Evolutionary conservation across 1,140 invertebrate species (phyloP).

Genomic region (Rhagoletis pomonella): DNA sequence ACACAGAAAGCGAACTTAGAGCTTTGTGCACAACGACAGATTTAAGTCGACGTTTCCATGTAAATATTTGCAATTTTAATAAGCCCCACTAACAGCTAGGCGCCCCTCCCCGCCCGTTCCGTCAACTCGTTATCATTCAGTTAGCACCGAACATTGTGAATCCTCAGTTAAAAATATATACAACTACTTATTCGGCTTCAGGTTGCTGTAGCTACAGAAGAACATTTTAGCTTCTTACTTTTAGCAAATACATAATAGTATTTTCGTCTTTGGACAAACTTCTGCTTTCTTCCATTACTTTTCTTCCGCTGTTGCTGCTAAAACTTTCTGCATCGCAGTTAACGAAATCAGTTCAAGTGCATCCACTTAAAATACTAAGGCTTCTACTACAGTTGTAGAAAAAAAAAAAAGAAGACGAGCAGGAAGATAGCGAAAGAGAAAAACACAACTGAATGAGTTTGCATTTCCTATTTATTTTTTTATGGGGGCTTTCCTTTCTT

Average conservation of each 20-base stretch:
- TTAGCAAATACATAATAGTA: slow-evolving; percentile 21
- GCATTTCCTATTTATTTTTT: not conserved
- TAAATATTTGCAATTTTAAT: slow-evolving; percentile 49
- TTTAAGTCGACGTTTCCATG: slow-evolving; percentile 17
- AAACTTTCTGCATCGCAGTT: not conserved
- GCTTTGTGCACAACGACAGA: not conserved
- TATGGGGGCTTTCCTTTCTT: too few relatives aligned
- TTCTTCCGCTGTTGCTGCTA: not conserved
- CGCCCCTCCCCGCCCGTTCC: not conserved
- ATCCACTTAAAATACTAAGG: slow-evolving; percentile 47
- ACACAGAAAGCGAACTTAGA: not conserved
- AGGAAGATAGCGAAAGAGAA: not conserved
- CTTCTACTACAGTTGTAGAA: not conserved
- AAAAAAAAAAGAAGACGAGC: not conserved
- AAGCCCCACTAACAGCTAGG: not conserved
- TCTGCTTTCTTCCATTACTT: not conserved
- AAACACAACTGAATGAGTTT: not conserved
- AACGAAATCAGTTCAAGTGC: slow-evolving; percentile 45
- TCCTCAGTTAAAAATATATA: not conserved
- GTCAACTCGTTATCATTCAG: slow-evolving; percentile 41
- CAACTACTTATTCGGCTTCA: not conserved
- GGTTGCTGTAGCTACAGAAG: not conserved
- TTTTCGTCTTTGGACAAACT: not conserved
- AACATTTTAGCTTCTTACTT: slow-evolving; percentile 32
- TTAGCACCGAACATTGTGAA: slow-evolving; percentile 5